These are phyloP conservation scores for Amblyjoppa proteus DNA, from an alignment of 2,888 invertebrate species.

Conservation along the genomic window DNA sequence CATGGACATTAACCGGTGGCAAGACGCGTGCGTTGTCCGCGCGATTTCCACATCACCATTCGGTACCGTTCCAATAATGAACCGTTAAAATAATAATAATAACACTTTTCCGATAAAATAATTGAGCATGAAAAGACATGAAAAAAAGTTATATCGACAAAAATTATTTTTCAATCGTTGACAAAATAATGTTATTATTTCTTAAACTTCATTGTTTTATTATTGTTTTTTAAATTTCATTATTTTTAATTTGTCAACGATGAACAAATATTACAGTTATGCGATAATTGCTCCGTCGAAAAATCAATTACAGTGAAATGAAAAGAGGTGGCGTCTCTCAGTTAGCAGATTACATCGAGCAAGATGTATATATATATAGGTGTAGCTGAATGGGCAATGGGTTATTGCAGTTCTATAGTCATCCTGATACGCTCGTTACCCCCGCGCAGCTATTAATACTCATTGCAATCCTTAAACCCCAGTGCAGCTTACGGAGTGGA, in stretches of 20 bases:
- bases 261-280: not conserved
- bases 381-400: not conserved
- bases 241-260: not conserved
- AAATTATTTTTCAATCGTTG: not conserved
- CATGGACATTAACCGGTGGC: slow-evolving; percentile 4
- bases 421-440: slow-evolving; percentile 34
- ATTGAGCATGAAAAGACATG: not conserved
- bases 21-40: slow-evolving; percentile 19
- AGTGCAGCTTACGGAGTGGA: not conserved
- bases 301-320: not conserved
- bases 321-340: not conserved
- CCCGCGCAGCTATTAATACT: slow-evolving; percentile 6
- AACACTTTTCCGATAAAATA: not conserved
- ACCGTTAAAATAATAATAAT: not conserved
- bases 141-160: not conserved
- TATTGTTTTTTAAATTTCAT: not conserved
- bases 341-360: not conserved
- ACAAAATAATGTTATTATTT: not conserved
- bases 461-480: slow-evolving; percentile 9
- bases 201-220: too few relatives aligned
- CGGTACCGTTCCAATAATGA: not conserved
- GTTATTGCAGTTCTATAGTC: not conserved
- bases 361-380: not conserved
- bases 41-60: not conserved
- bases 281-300: not conserved